phyloP scores from a whole-genome alignment of 2,113 vertebrate species.

The Oxygymnocypris stewartii region DNA sequence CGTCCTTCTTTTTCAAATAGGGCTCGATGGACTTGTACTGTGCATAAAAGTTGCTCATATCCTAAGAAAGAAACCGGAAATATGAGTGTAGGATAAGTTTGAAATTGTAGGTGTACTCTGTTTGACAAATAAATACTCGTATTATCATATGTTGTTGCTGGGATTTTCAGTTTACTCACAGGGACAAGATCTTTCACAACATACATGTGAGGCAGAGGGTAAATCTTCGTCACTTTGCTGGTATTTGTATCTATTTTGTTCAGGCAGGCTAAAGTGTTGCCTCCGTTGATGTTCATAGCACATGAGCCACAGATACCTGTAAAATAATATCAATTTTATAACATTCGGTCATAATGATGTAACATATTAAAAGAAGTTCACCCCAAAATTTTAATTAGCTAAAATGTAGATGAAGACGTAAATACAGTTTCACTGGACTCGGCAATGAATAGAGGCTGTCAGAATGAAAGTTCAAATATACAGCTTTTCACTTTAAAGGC shows the following conservation, averaged over 20 bases:
- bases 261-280: constrained; percentile 91
- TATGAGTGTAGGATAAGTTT: neutral
- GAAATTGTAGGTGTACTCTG: neutral
- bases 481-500: too few relatives aligned
- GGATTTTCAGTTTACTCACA: constrained; percentile 75
- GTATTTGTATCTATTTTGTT: constrained; percentile 84
- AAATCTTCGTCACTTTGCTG: constrained; percentile 86
- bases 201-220: constrained; percentile 91
- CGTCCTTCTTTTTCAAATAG: constrained; percentile 94
- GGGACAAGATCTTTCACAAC: constrained; percentile 95
- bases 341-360: neutral
- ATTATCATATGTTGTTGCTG: too few relatives aligned
- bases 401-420: neutral
- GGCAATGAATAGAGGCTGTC: too few relatives aligned
- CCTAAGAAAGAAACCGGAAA: constrained; percentile 69
- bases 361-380: neutral
- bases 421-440: neutral
- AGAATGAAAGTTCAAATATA: too few relatives aligned
- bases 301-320: constrained; percentile 96
- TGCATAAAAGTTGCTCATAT: constrained; percentile 94
- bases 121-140: neutral
- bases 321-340: neutral
- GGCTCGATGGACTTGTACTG: constrained; percentile 97
- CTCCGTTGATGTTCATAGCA: constrained; percentile 95
- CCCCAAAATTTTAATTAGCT: neutral